phyloP scores from a whole-genome alignment of 2,888 invertebrate species.

The Taphrorychus bicolor region DNA sequence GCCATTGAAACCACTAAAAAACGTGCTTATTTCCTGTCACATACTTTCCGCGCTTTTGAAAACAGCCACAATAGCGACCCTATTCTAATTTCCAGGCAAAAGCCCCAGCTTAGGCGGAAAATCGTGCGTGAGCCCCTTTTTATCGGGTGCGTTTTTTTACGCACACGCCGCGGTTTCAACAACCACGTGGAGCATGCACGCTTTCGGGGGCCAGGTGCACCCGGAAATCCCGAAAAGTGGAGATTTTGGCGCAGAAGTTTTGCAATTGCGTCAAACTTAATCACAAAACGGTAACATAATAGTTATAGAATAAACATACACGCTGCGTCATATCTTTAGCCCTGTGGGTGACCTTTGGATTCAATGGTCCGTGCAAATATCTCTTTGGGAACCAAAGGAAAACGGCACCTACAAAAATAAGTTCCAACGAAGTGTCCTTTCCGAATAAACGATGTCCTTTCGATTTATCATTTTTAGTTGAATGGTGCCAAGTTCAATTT shows the following conservation, averaged over 20 bases:
- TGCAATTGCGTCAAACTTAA: conserved; percentile 1
- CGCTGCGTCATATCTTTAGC: conserved; percentile 4
- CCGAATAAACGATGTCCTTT: conserved; percentile 49
- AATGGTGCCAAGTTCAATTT: conserved; percentile 52
- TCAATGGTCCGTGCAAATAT: conserved; percentile 8
- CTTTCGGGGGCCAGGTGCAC: conserved; percentile 33
- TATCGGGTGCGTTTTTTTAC: conserved; percentile 38
- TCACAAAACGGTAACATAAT: too few species aligned
- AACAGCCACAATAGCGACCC: conserved; percentile 16
- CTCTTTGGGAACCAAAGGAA: conserved; percentile 1
- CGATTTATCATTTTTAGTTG: conserved; percentile 51
- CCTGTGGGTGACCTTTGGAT: conserved; percentile 12
- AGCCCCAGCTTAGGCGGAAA: conserved; percentile 29
- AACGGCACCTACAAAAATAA: conserved; percentile 32
- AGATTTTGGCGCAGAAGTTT: conserved; percentile 31
- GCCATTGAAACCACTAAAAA: too few species aligned
- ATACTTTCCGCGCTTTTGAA: conserved; percentile 1
- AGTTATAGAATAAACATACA: background rate
- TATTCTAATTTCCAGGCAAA: conserved; percentile 15
- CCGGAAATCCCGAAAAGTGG: conserved; percentile 37
- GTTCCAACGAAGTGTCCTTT: conserved; percentile 40
- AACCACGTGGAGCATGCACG: conserved; percentile 38
- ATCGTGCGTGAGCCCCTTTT: conserved; percentile 39
- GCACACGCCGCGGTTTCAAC: conserved; percentile 37
- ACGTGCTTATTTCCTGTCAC: conserved; percentile 7